These are phyloP conservation scores for Muscicapa comitata DNA, from an alignment of 2,797 vertebrate species.

Conservation along the genomic window DNA sequence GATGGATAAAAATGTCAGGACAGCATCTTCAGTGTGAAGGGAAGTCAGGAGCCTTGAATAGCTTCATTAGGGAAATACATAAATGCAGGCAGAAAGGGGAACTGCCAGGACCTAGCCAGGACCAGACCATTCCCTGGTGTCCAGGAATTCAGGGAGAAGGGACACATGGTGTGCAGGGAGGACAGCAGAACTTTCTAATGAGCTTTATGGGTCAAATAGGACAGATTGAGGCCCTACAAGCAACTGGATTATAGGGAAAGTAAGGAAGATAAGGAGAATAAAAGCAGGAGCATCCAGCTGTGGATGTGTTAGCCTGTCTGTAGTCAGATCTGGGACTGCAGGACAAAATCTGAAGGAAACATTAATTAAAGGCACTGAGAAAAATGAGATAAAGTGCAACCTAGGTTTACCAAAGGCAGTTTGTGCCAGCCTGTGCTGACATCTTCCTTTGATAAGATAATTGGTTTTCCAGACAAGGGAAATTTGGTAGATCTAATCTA, in stretches of 20 bases:
- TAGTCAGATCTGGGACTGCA: background rate
- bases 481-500: constrained; percentile 65
- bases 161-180: background rate
- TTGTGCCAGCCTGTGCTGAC: constrained; percentile 53
- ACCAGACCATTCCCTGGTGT: background rate
- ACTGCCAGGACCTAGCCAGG: background rate
- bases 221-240: background rate
- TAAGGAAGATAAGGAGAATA: background rate
- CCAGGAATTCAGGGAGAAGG: background rate
- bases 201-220: background rate
- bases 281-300: background rate
- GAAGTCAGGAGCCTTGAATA: background rate
- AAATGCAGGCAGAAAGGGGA: background rate
- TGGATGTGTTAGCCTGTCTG: background rate
- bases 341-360: constrained; percentile 47
- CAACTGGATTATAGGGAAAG: background rate
- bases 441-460: constrained; percentile 67
- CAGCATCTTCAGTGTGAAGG: accelerated
- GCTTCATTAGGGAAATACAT: background rate
- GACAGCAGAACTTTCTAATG: background rate
- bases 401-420: constrained; percentile 59
- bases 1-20: background rate
- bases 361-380: constrained; percentile 50
- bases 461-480: constrained; percentile 65
- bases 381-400: constrained; percentile 54